phyloP scores from a whole-genome alignment of 2,113 vertebrate genomes.

The Leptobrachium leishanense region DNA sequence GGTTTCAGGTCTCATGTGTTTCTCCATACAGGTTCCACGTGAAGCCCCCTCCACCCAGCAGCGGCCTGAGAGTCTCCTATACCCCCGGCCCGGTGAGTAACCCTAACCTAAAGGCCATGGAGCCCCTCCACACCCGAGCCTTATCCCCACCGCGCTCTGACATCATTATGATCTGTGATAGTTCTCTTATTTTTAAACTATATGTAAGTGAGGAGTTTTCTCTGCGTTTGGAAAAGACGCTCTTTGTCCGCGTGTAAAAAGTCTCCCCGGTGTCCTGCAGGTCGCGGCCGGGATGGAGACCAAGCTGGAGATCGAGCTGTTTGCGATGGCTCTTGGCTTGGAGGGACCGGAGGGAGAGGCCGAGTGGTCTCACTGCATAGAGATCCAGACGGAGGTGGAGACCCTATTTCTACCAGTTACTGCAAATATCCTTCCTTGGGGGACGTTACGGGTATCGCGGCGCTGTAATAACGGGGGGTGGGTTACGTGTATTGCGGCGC shows the following conservation, averaged over 20 bases:
- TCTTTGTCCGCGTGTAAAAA: too few relatives aligned
- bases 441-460: too few relatives aligned
- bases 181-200: too few relatives aligned
- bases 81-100: conserved; percentile 79
- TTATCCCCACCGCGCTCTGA: too few relatives aligned
- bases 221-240: too few relatives aligned
- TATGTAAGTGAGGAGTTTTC: too few relatives aligned
- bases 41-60: conserved; percentile 76
- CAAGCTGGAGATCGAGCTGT: conserved; percentile 77
- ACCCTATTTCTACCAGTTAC: conserved; percentile 78
- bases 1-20: conserved; percentile 26
- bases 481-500: too few relatives aligned
- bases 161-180: too few relatives aligned
- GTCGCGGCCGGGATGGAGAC: conserved; percentile 82
- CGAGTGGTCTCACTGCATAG: conserved; percentile 69
- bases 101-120: background rate
- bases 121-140: too few relatives aligned
- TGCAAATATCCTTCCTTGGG: conserved; percentile 85
- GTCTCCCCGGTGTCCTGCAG: conserved; percentile 61
- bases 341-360: conserved; percentile 54
- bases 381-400: conserved; percentile 80
- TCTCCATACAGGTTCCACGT: conserved; percentile 76
- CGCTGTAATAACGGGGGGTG: too few relatives aligned
- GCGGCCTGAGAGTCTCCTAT: conserved; percentile 79
- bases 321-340: conserved; percentile 64